Conservation (phyloP, 2,888 invertebrate species). For the Metellina segmentata region DNA sequence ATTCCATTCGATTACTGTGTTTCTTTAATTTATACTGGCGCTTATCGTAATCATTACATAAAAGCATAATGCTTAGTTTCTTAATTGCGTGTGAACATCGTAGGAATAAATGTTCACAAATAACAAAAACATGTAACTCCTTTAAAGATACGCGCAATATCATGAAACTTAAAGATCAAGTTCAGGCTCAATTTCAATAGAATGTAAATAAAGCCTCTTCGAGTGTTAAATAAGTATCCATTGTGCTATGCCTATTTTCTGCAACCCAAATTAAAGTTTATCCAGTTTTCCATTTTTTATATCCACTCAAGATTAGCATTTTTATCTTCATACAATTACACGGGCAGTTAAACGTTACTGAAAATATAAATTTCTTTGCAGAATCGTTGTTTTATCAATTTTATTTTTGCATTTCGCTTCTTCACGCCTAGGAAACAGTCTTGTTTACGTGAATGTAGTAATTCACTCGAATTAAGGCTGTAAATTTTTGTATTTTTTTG, state of each 20-base stretch:
- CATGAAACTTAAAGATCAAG: too few species aligned
- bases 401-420: background rate
- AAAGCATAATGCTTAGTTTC: too few species aligned
- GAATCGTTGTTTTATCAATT: background rate
- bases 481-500: slow-evolving; percentile 13
- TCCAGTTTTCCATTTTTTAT: background rate
- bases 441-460: slow-evolving; percentile 7
- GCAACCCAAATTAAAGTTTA: background rate
- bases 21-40: too few species aligned
- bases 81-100: too few species aligned
- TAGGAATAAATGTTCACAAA: too few species aligned
- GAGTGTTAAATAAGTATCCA: background rate
- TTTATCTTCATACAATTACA: slow-evolving; percentile 11
- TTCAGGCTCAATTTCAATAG: background rate
- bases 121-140: too few species aligned
- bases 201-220: background rate
- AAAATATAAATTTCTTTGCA: background rate
- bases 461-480: slow-evolving; percentile 3
- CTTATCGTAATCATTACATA: too few species aligned
- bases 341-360: slow-evolving; percentile 13
- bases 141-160: too few species aligned
- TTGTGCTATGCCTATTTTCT: background rate
- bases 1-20: too few species aligned
- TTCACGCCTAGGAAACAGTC: background rate
- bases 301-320: background rate